Conservation (phyloP, 2,888 invertebrate species). For the Dinocampus coccinellae region DNA sequence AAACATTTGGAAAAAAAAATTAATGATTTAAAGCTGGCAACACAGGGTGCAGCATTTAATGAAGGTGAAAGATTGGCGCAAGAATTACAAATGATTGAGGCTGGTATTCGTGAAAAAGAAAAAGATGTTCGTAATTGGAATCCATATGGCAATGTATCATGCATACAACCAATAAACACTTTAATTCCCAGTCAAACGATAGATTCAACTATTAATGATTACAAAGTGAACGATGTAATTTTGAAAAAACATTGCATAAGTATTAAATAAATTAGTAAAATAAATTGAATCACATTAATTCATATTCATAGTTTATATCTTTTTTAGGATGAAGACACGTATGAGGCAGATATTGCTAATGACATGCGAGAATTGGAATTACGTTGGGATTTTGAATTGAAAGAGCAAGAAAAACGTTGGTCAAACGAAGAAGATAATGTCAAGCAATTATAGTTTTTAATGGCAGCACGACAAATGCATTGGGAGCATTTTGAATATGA, state of each 20-base stretch:
- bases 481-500: constrained; percentile 13
- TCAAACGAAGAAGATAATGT: constrained; percentile 73
- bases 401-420: constrained; percentile 76
- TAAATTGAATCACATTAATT: neutral
- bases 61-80: constrained; percentile 74
- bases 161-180: constrained; percentile 60
- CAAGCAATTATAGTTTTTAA: constrained; percentile 56
- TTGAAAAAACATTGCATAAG: neutral
- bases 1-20: constrained; percentile 75
- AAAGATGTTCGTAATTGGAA: constrained; percentile 72
- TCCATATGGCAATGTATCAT: constrained; percentile 63
- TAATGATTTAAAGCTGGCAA: constrained; percentile 74
- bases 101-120: constrained; percentile 75
- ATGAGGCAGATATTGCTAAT: constrained; percentile 77
- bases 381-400: constrained; percentile 77
- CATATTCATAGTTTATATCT: neutral
- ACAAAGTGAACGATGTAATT: constrained; percentile 65
- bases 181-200: constrained; percentile 52
- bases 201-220: constrained; percentile 59
- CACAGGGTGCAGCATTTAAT: constrained; percentile 71
- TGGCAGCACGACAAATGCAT: neutral
- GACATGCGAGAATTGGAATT: constrained; percentile 77
- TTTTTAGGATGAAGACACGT: constrained; percentile 71
- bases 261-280: neutral
- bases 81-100: constrained; percentile 75